A percentile compares a stretch with the other conserved stretches of the same genome.
Conservation (phyloP, 2,113 vertebrate genomes). For the Corydoras maculifer region DNA sequence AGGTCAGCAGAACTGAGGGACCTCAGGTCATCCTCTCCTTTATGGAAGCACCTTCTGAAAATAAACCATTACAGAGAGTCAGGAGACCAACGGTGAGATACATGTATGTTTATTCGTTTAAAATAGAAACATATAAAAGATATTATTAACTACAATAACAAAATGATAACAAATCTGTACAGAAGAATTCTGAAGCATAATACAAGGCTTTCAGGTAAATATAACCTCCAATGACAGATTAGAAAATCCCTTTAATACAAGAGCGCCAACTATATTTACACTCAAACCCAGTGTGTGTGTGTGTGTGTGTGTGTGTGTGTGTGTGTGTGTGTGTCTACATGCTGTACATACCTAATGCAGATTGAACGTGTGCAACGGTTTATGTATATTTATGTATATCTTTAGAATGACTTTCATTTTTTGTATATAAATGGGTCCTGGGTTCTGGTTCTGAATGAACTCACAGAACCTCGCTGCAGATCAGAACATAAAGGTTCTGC, state of each 20-base stretch:
- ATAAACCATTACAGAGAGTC: background rate
- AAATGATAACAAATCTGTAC: constrained; percentile 15
- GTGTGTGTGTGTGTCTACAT: background rate
- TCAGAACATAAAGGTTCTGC: no score
- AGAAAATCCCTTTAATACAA: constrained; percentile 5
- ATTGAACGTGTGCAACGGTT: background rate
- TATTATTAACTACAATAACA: background rate
- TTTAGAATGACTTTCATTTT: no score
- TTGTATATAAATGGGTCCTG: no score
- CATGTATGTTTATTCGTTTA: constrained; percentile 27
- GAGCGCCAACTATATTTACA: constrained; percentile 26
- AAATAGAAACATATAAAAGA: constrained; percentile 11
- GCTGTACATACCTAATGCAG: constrained; percentile 11
- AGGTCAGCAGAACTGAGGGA: no score
- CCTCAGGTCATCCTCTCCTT: no score
- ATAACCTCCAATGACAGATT: background rate
- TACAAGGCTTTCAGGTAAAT: background rate
- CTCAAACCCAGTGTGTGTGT: background rate
- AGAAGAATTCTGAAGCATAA: constrained; percentile 3
- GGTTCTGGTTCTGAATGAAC: no score
- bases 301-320: constrained; percentile 7
- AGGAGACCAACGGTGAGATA: constrained; percentile 12
- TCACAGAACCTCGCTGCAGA: no score
- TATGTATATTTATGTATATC: no score
- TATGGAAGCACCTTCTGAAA: background rate